These are phyloP conservation scores for Ametastegia equiseti DNA, from an alignment of 2,888 invertebrate genomes.

Conservation along the genomic window DNA sequence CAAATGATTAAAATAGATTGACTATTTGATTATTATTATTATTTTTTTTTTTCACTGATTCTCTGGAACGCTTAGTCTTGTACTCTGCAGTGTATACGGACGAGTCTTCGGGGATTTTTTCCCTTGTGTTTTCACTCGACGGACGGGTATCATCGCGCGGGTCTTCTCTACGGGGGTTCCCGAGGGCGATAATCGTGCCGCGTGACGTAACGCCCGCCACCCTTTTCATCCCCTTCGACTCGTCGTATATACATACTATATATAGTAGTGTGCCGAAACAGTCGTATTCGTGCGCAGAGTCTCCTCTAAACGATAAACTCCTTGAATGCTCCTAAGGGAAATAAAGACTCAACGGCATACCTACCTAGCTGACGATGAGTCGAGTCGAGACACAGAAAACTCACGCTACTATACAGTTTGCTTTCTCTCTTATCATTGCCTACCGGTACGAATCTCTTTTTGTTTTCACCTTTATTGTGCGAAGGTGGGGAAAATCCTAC, in stretches of 20 bases:
- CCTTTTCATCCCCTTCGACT: not conserved
- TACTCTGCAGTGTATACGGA: not conserved
- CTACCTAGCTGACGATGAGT: not conserved
- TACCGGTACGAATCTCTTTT: not conserved
- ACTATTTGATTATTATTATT: not conserved
- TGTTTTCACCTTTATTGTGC: not conserved
- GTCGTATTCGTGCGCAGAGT: constrained; percentile 19
- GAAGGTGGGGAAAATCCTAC: too few species aligned
- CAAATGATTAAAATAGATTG: too few species aligned
- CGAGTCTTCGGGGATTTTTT: not conserved
- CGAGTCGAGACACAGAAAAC: not conserved
- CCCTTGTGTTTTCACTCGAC: constrained; percentile 1
- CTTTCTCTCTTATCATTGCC: not conserved
- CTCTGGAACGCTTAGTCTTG: too few species aligned
- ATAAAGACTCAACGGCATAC: constrained; percentile 65
- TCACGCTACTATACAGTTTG: not conserved
- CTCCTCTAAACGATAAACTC: constrained; percentile 65
- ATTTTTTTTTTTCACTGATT: too few species aligned
- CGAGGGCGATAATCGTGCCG: constrained; percentile 22
- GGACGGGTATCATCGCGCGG: constrained; percentile 23
- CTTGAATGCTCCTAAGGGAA: constrained; percentile 69
- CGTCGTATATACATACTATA: not conserved
- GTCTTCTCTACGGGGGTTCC: constrained; percentile 25
- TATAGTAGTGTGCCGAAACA: constrained; percentile 8
- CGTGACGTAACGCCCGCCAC: constrained; percentile 14